Evolutionary conservation across 2,888 invertebrate genomes (phyloP).

Genomic region (Phrixothrix hirtus): DNA sequence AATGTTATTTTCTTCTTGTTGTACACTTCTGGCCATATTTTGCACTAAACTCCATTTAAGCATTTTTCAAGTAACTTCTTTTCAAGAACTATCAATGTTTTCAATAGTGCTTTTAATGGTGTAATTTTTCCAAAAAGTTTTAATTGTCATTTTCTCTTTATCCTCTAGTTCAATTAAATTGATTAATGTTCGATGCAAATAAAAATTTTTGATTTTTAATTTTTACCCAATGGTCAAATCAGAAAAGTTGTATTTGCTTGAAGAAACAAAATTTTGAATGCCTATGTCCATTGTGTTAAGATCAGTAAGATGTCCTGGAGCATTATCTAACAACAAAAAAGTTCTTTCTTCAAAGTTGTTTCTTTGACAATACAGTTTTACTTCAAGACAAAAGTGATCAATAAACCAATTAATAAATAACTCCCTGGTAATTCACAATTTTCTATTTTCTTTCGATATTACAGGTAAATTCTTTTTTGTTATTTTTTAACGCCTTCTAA

Average conservation of each 20-base stretch:
- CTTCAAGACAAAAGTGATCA: too few species aligned
- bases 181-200: not conserved
- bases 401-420: too few species aligned
- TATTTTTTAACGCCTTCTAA: too few species aligned
- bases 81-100: not conserved
- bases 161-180: too few species aligned
- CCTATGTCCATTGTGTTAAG: too few species aligned
- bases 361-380: too few species aligned
- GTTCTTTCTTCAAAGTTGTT: too few species aligned
- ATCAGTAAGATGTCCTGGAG: too few species aligned
- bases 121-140: slow-evolving; percentile 3
- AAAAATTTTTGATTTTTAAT: not conserved
- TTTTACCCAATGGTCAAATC: not conserved
- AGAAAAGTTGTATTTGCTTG: slow-evolving; percentile 1
- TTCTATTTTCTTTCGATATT: too few species aligned
- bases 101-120: not conserved
- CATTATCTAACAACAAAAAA: too few species aligned
- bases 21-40: not conserved
- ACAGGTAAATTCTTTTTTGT: too few species aligned
- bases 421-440: too few species aligned
- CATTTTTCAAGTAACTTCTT: not conserved
- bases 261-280: not conserved
- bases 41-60: not conserved
- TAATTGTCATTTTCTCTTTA: slow-evolving; percentile 3
- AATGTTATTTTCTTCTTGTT: slow-evolving; percentile 2